A percentile compares a stretch with the other conserved stretches of the same genome.
Evolutionary conservation across 1,140 invertebrate species (phyloP).

Genomic region (Maniola jurtina): DNA sequence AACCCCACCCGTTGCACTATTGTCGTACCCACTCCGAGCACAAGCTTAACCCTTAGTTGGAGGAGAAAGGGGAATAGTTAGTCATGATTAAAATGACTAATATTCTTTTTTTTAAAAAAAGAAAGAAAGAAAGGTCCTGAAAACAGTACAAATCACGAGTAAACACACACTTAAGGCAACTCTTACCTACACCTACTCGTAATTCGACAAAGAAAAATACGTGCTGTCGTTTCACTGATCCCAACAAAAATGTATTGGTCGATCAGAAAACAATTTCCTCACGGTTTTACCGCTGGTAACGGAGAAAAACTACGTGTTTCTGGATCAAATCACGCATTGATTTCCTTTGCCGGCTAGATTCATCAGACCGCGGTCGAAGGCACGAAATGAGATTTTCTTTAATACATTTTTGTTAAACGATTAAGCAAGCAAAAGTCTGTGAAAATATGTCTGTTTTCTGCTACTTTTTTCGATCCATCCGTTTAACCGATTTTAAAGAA

Average conservation of each 20-base stretch:
- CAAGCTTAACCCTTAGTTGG: no score
- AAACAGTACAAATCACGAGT: no score
- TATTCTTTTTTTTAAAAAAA: no score
- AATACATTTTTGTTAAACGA: not conserved
- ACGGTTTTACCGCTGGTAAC: slow-evolving; percentile 9
- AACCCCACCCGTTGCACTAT: no score
- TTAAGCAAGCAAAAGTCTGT: no score
- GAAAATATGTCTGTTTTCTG: no score
- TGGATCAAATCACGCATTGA: slow-evolving; percentile 10
- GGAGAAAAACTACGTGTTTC: slow-evolving; percentile 11
- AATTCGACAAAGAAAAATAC: slow-evolving; percentile 10
- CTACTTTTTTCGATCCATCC: no score
- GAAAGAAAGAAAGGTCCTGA: not conserved
- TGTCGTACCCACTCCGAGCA: no score
- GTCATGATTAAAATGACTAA: no score
- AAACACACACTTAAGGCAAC: not conserved
- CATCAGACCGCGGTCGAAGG: not conserved
- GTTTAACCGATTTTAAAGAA: no score
- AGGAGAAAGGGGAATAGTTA: no score
- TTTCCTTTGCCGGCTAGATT: slow-evolving; percentile 1
- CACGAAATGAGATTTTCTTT: not conserved
- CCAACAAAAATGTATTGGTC: slow-evolving; percentile 9
- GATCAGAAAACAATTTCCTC: slow-evolving; percentile 13
- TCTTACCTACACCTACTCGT: not conserved
- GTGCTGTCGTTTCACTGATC: not conserved